Base-by-base conservation (phyloP, 2,113 vertebrate species). In the Nerophis ophidion region DNA sequence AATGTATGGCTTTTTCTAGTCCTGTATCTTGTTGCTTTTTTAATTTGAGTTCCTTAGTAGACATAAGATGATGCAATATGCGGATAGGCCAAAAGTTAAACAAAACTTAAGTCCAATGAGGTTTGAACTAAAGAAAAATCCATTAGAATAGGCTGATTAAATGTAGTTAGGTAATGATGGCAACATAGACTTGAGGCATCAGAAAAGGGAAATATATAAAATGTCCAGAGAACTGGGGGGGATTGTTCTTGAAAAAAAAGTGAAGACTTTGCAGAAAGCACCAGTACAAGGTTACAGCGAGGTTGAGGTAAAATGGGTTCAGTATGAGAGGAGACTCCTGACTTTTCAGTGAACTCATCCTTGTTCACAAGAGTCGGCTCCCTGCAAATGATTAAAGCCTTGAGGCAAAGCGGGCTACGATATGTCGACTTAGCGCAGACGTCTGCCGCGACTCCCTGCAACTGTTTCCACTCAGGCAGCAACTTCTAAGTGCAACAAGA, bases 331-430 rank as follows among this genome's bases (percentile, higher is more conserved):
- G 52, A 35, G 44, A 64, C 64, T 70, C 63, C 48, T 84, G 82
- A 83, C 79, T 84, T 80, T 52, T 76, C 61, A 19, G 48, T 84
- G 78, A 89, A 86, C 82, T 83, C 74, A 80, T 81, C 82, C 68
- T 62, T 76, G 70, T 80, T 78, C 75, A 50, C 63, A 73, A 79
- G 80, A 80, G 61, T 70, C 19, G 35, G 56, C 64, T 76, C 71
- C 74, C 60, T 68, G 49, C 79, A 80, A 80, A 83, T 85, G 81
- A 85, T 78, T 66, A 63, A 66, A 69, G 83, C 81, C 87, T 70
- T 49, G 59, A 80, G 81, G 84, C 80, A 62, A 66, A 66, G 65
- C 57, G 48, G 61, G 69, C 72, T 64, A 51, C 66, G 70, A 74
- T 74, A 57, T 58, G 70, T 16, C 38, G 56, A 48, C 52, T 80